These are phyloP conservation scores for Thereva unica DNA, from an alignment of 2,888 invertebrate genomes.

Conservation along the genomic window DNA sequence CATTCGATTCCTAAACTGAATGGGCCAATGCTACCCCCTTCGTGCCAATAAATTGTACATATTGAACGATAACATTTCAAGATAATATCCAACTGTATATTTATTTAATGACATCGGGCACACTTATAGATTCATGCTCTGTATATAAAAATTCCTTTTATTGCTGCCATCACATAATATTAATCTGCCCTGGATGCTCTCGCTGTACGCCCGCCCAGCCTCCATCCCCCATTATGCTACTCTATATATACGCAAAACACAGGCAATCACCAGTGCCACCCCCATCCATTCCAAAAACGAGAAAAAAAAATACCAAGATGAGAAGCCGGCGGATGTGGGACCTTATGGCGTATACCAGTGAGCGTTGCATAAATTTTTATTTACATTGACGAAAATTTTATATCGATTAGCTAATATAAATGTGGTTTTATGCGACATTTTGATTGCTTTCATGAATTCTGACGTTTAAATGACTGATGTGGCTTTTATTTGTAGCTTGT, in stretches of 20 bases:
- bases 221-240: too few species aligned
- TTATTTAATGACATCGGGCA: slow-evolving; percentile 32
- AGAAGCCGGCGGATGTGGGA: slow-evolving; percentile 17
- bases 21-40: slow-evolving; percentile 15
- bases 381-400: neutral
- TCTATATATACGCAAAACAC: too few species aligned
- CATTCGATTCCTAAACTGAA: slow-evolving; percentile 36
- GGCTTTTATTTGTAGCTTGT: too few species aligned
- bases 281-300: too few species aligned
- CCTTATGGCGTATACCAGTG: slow-evolving; percentile 11
- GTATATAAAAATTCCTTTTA: slow-evolving; percentile 23
- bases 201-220: too few species aligned
- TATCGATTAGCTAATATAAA: slow-evolving; percentile 10
- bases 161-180: slow-evolving; percentile 27
- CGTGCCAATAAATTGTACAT: slow-evolving; percentile 29
- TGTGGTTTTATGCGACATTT: neutral
- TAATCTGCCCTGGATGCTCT: slow-evolving; percentile 17
- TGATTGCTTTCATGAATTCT: too few species aligned
- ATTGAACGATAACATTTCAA: slow-evolving; percentile 32
- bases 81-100: slow-evolving; percentile 35
- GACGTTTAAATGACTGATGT: too few species aligned
- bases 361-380: slow-evolving; percentile 20
- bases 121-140: slow-evolving; percentile 31
- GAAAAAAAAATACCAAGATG: too few species aligned
- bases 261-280: too few species aligned